These are phyloP conservation scores for Caranx ignobilis DNA, from an alignment of 2,113 vertebrate species.

Conservation along the genomic window DNA sequence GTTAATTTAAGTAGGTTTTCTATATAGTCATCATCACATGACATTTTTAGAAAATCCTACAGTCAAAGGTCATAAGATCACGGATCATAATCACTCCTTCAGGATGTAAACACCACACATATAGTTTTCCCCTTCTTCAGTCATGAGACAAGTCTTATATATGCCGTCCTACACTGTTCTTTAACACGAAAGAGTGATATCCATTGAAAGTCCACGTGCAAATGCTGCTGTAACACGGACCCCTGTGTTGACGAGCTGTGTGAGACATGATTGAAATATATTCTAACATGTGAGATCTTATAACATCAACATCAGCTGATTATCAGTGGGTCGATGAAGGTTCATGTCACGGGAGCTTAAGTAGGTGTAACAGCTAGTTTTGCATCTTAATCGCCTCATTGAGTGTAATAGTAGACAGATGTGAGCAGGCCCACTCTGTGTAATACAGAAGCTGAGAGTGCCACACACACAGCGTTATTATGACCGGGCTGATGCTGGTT, in stretches of 20 bases:
- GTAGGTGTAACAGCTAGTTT: neutral
- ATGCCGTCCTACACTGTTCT: too few relatives aligned
- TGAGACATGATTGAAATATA: neutral
- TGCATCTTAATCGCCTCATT: slow-evolving; percentile 27
- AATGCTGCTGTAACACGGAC: too few relatives aligned
- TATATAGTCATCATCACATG: too few relatives aligned
- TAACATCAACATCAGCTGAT: neutral
- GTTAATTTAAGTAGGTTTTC: too few relatives aligned
- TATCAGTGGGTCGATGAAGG: neutral
- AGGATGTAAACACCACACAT: neutral
- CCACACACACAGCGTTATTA: neutral
- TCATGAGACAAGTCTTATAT: neutral
- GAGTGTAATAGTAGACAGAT: slow-evolving; percentile 38
- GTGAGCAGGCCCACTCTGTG: neutral
- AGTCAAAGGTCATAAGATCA: too few relatives aligned
- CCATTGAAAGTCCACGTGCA: neutral
- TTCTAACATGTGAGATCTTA: neutral
- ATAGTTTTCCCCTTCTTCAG: neutral
- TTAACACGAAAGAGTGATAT: neutral
- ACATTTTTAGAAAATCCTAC: neutral
- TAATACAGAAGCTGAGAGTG: neutral
- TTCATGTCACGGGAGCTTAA: slow-evolving; percentile 11
- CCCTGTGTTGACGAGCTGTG: neutral
- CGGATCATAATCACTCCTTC: neutral
- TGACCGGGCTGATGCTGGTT: slow-evolving; percentile 10